phyloP scores from a whole-genome alignment of 2,797 vertebrate genomes.

The Pseudochirops cupreus region DNA sequence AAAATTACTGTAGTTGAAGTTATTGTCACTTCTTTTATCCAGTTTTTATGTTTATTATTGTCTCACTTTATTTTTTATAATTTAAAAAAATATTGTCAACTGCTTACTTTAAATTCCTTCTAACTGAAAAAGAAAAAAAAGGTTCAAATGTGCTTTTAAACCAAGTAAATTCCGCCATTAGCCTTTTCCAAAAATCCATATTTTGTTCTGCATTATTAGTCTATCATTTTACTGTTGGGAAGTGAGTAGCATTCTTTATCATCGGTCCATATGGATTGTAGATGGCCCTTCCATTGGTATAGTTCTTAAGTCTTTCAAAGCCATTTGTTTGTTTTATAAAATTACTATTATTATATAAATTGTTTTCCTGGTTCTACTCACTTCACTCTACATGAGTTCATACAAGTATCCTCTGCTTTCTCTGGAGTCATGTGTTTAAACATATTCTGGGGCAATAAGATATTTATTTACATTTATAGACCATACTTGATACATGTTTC shows the following conservation, averaged over 20 bases:
- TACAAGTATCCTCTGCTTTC: background rate
- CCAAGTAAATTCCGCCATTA: background rate
- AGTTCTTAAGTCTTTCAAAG: background rate
- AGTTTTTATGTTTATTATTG: background rate
- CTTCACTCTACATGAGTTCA: background rate
- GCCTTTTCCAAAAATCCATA: background rate
- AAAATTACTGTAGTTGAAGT: background rate
- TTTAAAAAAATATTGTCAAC: background rate
- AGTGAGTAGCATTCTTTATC: background rate
- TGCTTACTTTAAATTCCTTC: background rate
- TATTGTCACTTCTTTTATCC: background rate
- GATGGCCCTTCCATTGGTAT: background rate
- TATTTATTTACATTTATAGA: background rate
- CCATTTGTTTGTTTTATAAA: background rate
- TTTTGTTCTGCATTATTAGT: background rate
- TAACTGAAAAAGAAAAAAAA: background rate
- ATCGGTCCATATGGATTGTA: background rate
- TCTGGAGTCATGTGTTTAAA: background rate
- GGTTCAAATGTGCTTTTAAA: background rate
- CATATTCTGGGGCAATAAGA: background rate
- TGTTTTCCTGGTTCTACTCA: background rate
- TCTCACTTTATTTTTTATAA: background rate
- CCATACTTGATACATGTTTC: background rate
- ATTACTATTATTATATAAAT: background rate
- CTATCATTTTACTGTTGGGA: background rate